Evolutionary conservation across 30 jellyfish, hydroid and myxozoan genomes (phyloP).

Genomic region (Aurelia sp.): DNA sequence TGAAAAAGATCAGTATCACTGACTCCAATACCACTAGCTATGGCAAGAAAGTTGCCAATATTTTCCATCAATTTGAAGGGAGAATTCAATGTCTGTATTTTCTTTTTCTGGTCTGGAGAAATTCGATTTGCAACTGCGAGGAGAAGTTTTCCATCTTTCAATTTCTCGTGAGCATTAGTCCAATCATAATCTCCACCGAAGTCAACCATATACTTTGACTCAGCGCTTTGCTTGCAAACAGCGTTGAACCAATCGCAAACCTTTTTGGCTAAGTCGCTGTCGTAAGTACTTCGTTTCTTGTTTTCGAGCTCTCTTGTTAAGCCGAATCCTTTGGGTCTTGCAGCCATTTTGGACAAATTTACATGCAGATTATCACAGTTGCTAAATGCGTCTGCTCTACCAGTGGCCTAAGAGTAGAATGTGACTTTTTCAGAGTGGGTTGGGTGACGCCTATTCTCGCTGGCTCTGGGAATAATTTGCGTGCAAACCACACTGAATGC

Average conservation of each 20-base stretch:
- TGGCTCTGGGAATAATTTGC: too few relatives aligned
- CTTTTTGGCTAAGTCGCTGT: constrained; percentile 7
- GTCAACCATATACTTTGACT: constrained; percentile 35
- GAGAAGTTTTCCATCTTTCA: constrained; percentile 57
- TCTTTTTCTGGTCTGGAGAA: constrained; percentile 12
- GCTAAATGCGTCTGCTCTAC: too few relatives aligned
- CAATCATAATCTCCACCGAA: constrained; percentile 31
- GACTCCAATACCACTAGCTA: constrained; percentile 28
- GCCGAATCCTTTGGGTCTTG: constrained; percentile 44
- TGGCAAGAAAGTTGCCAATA: constrained; percentile 32
- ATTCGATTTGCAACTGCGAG: constrained; percentile 35
- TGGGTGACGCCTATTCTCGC: too few relatives aligned
- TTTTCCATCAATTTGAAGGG: constrained; percentile 63
- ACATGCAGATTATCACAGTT: too few relatives aligned
- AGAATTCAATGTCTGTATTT: constrained; percentile 45
- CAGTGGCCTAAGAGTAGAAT: too few relatives aligned
- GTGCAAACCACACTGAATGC: not conserved
- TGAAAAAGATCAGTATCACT: constrained; percentile 37
- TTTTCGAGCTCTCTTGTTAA: constrained; percentile 48
- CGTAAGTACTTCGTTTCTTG: constrained; percentile 28
- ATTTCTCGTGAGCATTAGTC: constrained; percentile 26
- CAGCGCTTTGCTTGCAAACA: constrained; percentile 32
- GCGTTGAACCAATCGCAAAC: constrained; percentile 55
- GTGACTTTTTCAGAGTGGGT: too few relatives aligned
- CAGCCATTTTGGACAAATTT: constrained; percentile 6